Percentiles rank a stretch among this genome's conserved stretches.
Conservation (phyloP, 2,888 invertebrate species). For the Acanthosepion lycidas region DNA sequence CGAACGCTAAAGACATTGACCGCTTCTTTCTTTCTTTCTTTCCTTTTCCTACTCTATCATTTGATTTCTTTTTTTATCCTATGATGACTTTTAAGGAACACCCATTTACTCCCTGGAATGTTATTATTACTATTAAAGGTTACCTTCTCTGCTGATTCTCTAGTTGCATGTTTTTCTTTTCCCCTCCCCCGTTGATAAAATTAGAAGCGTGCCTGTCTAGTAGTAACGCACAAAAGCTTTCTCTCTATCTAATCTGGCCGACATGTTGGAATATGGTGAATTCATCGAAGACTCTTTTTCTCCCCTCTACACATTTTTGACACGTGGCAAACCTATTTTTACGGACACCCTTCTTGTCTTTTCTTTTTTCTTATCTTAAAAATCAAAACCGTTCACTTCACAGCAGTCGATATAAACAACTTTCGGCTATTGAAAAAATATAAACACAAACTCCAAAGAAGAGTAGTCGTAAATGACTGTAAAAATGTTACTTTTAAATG, state of each 20-base stretch:
- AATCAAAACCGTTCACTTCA: too few relatives aligned
- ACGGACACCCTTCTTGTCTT: background rate
- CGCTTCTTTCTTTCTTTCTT: background rate
- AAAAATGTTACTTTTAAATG: too few relatives aligned
- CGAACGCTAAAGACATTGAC: background rate
- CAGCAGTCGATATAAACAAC: too few relatives aligned
- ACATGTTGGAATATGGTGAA: conserved; percentile 33
- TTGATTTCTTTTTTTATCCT: background rate
- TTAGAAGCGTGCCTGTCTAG: conserved; percentile 4
- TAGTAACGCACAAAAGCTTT: conserved; percentile 9
- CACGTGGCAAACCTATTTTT: background rate
- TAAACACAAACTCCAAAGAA: too few relatives aligned
- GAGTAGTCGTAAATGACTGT: too few relatives aligned
- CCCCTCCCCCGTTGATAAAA: background rate
- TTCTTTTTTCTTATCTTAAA: too few relatives aligned
- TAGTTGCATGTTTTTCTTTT: background rate
- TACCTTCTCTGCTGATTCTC: background rate
- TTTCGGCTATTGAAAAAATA: too few relatives aligned
- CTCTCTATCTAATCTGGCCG: background rate
- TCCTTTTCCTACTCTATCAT: background rate
- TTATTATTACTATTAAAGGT: background rate
- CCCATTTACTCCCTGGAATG: background rate
- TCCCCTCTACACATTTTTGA: background rate
- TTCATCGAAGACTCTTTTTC: conserved; percentile 2
- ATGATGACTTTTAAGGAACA: background rate